Percentiles rank a stretch among this genome's conserved stretches.
Evolutionary conservation across 2,113 vertebrate genomes (phyloP).

Genomic region (Oreotrochilus melanogaster): DNA sequence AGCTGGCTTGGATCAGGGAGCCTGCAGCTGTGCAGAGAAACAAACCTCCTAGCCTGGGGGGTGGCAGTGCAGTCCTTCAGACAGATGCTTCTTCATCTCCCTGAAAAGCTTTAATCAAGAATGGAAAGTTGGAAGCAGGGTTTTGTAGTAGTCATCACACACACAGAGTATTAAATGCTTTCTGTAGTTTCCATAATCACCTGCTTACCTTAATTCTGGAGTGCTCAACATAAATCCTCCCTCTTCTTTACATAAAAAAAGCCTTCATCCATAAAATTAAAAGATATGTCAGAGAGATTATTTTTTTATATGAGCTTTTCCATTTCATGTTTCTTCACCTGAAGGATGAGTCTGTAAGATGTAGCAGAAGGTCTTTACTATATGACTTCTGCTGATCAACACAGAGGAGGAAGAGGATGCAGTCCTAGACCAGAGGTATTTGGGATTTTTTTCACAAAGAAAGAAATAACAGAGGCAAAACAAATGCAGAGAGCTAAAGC

Average conservation of each 20-base stretch:
- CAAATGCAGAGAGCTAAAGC: background rate
- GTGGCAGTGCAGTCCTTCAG: background rate
- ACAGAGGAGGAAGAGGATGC: background rate
- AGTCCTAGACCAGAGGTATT: background rate
- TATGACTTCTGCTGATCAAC: background rate
- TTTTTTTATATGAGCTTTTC: background rate
- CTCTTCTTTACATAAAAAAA: background rate
- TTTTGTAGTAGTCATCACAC: background rate
- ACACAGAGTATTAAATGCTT: background rate
- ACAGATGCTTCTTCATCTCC: background rate
- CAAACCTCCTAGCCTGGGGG: background rate
- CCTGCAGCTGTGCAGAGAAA: constrained; percentile 29
- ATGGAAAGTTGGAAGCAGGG: background rate
- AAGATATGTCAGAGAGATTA: background rate
- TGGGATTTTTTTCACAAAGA: background rate
- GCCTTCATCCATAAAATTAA: background rate
- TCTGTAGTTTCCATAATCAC: background rate
- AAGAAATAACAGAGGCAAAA: background rate
- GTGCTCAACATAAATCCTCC: background rate
- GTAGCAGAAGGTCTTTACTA: background rate
- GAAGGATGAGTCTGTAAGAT: background rate
- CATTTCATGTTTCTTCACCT: background rate
- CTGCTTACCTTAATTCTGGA: background rate
- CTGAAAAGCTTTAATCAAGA: background rate
- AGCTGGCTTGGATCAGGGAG: constrained; percentile 3